These are phyloP conservation scores for Ariopsis seemanni DNA, from an alignment of 2,113 vertebrate genomes.

Conservation along the genomic window DNA sequence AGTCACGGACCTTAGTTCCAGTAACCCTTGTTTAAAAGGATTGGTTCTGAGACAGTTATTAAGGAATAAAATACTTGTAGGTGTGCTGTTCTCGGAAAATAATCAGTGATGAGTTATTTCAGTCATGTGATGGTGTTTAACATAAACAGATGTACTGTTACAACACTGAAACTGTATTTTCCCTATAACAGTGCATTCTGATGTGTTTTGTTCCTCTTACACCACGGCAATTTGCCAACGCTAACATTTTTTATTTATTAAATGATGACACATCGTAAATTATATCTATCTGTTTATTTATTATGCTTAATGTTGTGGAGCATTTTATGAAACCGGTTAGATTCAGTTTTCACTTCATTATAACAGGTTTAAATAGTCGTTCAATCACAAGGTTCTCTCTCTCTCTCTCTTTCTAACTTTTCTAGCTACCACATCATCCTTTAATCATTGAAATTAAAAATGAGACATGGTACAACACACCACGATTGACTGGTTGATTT, in stretches of 20 bases:
- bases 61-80: not conserved
- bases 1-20: not conserved
- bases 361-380: not conserved
- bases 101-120: not conserved
- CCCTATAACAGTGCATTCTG: not conserved
- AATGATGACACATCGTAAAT: not conserved
- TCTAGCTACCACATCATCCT: not conserved
- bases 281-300: not conserved
- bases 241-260: not conserved
- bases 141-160: not conserved
- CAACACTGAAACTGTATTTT: not conserved
- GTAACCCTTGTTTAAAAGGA: not conserved
- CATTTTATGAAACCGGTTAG: not conserved
- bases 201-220: not conserved
- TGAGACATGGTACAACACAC: too few relatives aligned
- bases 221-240: not conserved
- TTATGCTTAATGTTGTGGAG: not conserved
- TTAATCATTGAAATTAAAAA: not conserved
- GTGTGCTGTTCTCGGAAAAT: not conserved
- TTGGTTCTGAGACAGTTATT: not conserved
- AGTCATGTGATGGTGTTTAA: not conserved
- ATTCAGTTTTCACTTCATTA: not conserved
- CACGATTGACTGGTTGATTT: not conserved
- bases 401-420: not conserved
- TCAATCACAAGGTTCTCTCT: not conserved